These are phyloP conservation scores for Melipona beecheii DNA, from an alignment of 2,888 invertebrate genomes.

Conservation along the genomic window DNA sequence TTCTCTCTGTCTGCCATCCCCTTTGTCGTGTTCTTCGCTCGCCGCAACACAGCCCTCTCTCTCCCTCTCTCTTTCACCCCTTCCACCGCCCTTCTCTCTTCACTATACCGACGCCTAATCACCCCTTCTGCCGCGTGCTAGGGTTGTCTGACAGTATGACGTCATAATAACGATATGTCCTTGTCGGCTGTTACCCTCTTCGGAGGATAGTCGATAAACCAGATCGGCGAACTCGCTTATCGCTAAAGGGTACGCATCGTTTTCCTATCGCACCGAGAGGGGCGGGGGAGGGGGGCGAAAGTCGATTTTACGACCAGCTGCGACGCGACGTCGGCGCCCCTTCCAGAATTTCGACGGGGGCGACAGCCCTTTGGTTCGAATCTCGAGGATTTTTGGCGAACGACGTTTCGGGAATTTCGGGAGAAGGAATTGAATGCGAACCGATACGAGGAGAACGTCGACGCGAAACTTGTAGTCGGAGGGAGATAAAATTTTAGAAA, in stretches of 20 bases:
- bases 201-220: slow-evolving; percentile 55
- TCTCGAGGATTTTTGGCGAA: neutral
- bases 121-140: slow-evolving; percentile 40
- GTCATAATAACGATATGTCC: slow-evolving; percentile 74
- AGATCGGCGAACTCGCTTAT: slow-evolving; percentile 54
- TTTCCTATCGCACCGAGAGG: slow-evolving; percentile 26
- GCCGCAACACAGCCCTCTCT: slow-evolving; percentile 49
- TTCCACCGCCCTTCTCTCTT: neutral
- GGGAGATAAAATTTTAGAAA: no score
- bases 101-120: slow-evolving; percentile 51
- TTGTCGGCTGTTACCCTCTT: slow-evolving; percentile 59
- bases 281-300: neutral
- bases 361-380: neutral
- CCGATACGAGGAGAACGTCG: no score
- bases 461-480: no score
- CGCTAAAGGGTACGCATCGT: slow-evolving; percentile 47
- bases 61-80: neutral
- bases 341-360: neutral
- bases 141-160: slow-evolving; percentile 68
- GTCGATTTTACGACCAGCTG: slow-evolving; percentile 49
- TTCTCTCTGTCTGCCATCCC: slow-evolving; percentile 66
- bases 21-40: slow-evolving; percentile 62
- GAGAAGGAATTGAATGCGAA: neutral
- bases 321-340: neutral
- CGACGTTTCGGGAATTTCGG: neutral